Conservation (phyloP, 2,797 vertebrate genomes). For the Nannoperca australis region DNA sequence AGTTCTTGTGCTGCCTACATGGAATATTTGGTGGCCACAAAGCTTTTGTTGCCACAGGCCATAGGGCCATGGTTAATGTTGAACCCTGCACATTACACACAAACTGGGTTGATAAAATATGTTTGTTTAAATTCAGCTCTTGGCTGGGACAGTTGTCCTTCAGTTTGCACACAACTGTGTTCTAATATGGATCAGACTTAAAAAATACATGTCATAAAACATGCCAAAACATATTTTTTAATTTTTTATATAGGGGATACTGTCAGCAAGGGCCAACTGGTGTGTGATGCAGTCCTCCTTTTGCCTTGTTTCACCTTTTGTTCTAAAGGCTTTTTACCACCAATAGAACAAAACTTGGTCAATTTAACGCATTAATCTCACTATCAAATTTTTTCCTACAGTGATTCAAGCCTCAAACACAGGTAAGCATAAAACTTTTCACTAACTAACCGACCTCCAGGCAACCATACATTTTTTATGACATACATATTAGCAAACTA, state of each 20-base stretch:
- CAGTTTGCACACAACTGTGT: no score
- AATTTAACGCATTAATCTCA: background rate
- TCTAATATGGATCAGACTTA: no score
- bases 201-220: background rate
- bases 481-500: background rate
- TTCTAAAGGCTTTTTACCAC: background rate
- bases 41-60: no score
- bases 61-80: no score
- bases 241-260: background rate
- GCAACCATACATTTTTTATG: no score
- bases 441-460: background rate
- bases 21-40: no score
- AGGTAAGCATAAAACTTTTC: background rate
- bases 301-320: background rate
- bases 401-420: background rate
- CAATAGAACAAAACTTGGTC: background rate
- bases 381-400: background rate
- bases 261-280: constrained; percentile 4
- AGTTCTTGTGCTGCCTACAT: no score
- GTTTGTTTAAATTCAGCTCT: no score
- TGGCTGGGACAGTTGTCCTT: no score
- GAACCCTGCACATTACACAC: no score
- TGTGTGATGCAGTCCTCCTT: background rate
- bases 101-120: no score
- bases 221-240: constrained; percentile 14